Base-by-base conservation (phyloP, 1,140 invertebrate genomes). In the Forficula auricularia region DNA sequence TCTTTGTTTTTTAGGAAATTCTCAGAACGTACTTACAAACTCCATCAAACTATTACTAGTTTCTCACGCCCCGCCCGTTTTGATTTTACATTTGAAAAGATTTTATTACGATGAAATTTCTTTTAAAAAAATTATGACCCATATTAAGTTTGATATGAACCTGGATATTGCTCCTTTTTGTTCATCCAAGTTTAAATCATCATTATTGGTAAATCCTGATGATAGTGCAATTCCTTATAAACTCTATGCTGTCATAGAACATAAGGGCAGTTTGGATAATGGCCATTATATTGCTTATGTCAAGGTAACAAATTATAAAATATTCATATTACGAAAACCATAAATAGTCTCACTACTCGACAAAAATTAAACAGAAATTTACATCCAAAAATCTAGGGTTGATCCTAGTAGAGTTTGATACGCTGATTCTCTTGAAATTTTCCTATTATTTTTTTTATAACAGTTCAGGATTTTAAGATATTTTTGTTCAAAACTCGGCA, bases 251-350 rank as follows among this genome's bases (percentile, higher is more conserved):
- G 75, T 98, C 6, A 90, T 98, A 12, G 88, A 90, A 56, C 94
- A 98, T 56, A 82, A 77, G 44, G 94, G 94, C 2, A 75, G 77
- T 12, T 72, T 95, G 48, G 77, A 81, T 52, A 81, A 84, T 38
- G 94, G 92, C 3, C 94, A 98, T 63, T 98, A 98, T 57, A 82
- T 90, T n/a, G 88, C 91, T 6, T 98, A 91, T 56, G 83, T 87
- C 1, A 86, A 86, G 64, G 79, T 84, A 49, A 50, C 38, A n/a
- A n/a, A n/a, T 31, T 31, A 19, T 18, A 14, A 39, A 27, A 39
- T 27, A 27, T 27, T 27, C 10, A 6, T 4, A 27, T 27, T 27
- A 36, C 19, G 16, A 13, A 38, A 10, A 20, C 12, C 9, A 19
- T 19, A 13, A 13, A 36, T 13, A n/a, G n/a, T n/a, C n/a, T n/a